phyloP scores from a whole-genome alignment of 2,888 invertebrate genomes.

The Eurytoma adleriae region DNA sequence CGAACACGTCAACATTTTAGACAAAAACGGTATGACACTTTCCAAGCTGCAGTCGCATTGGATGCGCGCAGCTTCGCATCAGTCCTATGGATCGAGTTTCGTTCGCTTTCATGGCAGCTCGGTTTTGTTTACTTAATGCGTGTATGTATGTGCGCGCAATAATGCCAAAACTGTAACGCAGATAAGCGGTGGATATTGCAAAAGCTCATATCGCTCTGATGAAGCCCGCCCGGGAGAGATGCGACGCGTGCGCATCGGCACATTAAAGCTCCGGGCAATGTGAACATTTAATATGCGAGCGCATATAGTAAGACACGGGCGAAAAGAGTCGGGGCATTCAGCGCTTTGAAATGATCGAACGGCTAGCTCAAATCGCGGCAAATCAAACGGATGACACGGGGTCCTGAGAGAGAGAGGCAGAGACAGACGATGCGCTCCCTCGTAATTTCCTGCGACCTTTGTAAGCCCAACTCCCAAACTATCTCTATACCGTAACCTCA shows the following conservation, averaged over 20 bases:
- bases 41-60: not conserved
- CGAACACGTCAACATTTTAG: too few relatives aligned
- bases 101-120: too few relatives aligned
- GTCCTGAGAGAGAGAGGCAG: not conserved
- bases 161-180: slow-evolving; percentile 22
- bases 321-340: too few relatives aligned
- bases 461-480: not conserved
- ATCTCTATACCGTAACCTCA: slow-evolving; percentile 5
- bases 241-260: too few relatives aligned
- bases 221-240: too few relatives aligned
- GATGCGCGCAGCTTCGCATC: too few relatives aligned
- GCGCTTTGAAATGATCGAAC: not conserved
- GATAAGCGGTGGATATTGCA: slow-evolving; percentile 10
- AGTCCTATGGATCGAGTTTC: too few relatives aligned
- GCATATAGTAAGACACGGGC: too few relatives aligned
- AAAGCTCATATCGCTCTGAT: not conserved
- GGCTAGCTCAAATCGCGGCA: not conserved
- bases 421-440: not conserved
- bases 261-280: too few relatives aligned
- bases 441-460: slow-evolving; percentile 5
- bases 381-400: not conserved
- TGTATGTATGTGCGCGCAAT: not conserved
- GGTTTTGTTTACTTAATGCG: slow-evolving; percentile 35
- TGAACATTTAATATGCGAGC: too few relatives aligned
- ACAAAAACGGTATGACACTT: not conserved